Evolutionary conservation across 2,113 vertebrate species (phyloP).

Genomic region (Hassar affinis): DNA sequence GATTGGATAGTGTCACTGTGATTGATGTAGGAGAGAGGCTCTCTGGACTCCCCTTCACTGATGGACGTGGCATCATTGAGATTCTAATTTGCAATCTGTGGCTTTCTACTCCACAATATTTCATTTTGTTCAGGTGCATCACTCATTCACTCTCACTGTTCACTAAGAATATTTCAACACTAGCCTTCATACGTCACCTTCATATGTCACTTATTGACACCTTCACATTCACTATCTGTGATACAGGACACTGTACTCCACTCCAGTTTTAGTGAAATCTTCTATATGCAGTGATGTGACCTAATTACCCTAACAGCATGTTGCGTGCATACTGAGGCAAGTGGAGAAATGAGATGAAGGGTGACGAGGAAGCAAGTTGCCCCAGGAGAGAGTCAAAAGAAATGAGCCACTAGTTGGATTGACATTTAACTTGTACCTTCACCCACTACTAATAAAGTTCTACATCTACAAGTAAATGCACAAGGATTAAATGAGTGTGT

Average conservation of each 20-base stretch:
- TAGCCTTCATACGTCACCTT: not conserved
- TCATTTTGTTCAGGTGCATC: not conserved
- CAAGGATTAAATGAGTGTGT: not conserved
- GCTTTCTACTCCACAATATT: not conserved
- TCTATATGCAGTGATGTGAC: conserved; percentile 2
- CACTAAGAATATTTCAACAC: not conserved
- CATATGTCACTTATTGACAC: not conserved
- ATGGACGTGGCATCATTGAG: too few species aligned
- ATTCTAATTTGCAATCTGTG: too few species aligned
- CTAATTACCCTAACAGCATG: not conserved
- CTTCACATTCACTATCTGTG: too few species aligned
- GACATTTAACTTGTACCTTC: not conserved
- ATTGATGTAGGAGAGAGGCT: too few species aligned
- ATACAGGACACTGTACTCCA: not conserved
- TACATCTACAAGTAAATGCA: not conserved
- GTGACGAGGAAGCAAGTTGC: not conserved
- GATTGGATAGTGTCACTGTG: too few species aligned
- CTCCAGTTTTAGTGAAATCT: not conserved
- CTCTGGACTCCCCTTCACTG: too few species aligned
- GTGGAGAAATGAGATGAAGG: not conserved
- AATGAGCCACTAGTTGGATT: not conserved
- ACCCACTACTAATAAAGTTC: not conserved
- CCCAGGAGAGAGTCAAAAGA: not conserved
- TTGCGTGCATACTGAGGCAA: not conserved
- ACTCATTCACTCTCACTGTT: not conserved